Evolutionary conservation across 2,113 vertebrate species (phyloP).

Genomic region (Myotis yumanensis): DNA sequence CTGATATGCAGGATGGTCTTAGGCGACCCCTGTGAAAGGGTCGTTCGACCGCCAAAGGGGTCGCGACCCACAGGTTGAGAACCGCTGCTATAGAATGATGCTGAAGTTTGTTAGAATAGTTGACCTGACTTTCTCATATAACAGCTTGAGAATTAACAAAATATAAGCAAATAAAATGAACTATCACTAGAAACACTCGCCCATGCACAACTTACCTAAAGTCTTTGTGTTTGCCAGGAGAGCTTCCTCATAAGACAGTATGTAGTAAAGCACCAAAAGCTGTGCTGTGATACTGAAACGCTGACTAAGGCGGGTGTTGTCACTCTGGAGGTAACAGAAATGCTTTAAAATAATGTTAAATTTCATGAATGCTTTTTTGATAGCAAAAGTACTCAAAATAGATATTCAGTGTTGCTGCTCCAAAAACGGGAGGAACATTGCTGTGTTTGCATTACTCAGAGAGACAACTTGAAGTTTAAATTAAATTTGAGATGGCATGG

Average conservation of each 20-base stretch:
- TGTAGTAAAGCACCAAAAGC: conserved; percentile 96
- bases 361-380: neutral
- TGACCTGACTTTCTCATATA: conserved; percentile 20
- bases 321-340: conserved; percentile 83
- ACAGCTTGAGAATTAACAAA: conserved; percentile 3
- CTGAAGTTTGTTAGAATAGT: neutral
- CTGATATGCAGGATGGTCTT: no score
- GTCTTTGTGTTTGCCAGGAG: conserved; percentile 95
- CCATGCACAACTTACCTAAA: conserved; percentile 85
- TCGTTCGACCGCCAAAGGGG: no score
- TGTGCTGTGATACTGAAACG: conserved; percentile 95
- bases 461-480: neutral
- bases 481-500: neutral
- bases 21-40: no score
- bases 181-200: neutral
- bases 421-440: neutral
- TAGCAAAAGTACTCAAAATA: conserved; percentile 22
- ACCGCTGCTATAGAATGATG: neutral
- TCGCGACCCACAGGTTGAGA: no score
- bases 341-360: neutral
- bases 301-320: conserved; percentile 83
- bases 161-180: conserved; percentile 27
- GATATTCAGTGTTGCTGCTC: neutral
- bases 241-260: conserved; percentile 97
- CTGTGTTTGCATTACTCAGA: neutral